Evolutionary conservation across 2,797 vertebrate species (phyloP).

Genomic region (Catharus ustulatus): DNA sequence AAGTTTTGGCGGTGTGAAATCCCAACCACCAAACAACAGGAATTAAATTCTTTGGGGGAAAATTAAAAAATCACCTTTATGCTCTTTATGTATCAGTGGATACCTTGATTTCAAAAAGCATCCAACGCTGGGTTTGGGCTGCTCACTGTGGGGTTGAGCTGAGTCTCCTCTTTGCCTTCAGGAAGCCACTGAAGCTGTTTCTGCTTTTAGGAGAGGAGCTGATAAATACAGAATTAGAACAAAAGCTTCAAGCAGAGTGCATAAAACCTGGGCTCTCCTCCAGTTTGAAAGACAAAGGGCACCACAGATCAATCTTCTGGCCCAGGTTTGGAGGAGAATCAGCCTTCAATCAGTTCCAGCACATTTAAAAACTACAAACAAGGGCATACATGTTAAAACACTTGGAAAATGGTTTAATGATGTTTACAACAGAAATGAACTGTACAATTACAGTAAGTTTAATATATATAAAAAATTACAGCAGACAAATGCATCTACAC

Average conservation of each 20-base stretch:
- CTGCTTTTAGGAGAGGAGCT: not conserved
- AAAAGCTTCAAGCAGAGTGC: not conserved
- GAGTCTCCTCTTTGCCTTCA: not conserved
- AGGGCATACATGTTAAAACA: constrained; percentile 87
- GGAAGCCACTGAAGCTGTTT: not conserved
- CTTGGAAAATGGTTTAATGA: constrained; percentile 99
- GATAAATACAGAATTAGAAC: not conserved
- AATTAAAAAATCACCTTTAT: not conserved
- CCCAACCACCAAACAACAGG: not conserved
- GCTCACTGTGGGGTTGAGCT: not conserved
- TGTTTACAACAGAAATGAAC: constrained; percentile 99
- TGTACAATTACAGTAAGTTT: constrained; percentile 99
- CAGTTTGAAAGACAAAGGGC: not conserved
- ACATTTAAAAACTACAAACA: constrained; percentile 30
- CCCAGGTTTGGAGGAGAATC: not conserved
- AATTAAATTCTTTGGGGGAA: not conserved
- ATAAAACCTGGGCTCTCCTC: not conserved
- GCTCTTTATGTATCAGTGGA: not conserved
- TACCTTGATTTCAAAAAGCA: not conserved
- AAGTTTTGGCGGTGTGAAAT: not conserved
- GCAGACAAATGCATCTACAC: constrained; percentile 99
- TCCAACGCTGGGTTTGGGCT: rapidly evolving
- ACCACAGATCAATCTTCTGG: not conserved
- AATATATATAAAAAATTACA: constrained; percentile 99
- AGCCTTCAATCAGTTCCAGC: not conserved